Evolutionary conservation across 1,140 invertebrate genomes (phyloP), one percentile per base, ranked within the genome.

Genomic region (Cherax destructor): DNA sequence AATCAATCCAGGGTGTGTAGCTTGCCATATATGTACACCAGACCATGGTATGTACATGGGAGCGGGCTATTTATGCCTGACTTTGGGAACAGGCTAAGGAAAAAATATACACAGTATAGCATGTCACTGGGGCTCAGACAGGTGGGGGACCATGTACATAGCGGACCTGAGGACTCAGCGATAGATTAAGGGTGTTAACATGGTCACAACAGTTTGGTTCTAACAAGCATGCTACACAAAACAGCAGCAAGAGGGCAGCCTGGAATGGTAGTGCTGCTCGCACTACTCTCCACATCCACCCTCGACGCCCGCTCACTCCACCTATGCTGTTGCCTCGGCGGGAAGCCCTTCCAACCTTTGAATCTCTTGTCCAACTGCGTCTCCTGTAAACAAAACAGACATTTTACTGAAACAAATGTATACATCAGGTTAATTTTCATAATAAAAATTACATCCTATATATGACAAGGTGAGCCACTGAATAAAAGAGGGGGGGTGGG

Each of bases 61-160:
- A 56, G 89, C 59, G 79, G 65, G 87, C 47, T 83, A 81, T 89
- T 50, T 89, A 89, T 80, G 83, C 87, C 87, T 65, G 87, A 30
- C 79, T 61, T 30, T 59, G 49, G 41, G 79, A 61, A 18, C 87
- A 83, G 83, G 83, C 78, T 69, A 47, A 65, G 49, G 56, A 65
- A 65, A 1, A 65, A 65, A 65, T 41, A 47, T 72, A 50, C 41
- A 79, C 47, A 72, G 47, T 41, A n/a, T n/a, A 30, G 56, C 24
- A 30, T 10, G 52, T 41, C 52, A 18, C 41, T 18, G 78, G 5
- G 11, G 49, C 94, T 97, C 96, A 98, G 86, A 97, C 96, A 0
- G 98, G 97, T 59, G 98, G 98, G 30, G 97, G 97, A 92, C 98
- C 97, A 77, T 96, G 96, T 10, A 98, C 96, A 93, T 98, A 98